phyloP scores from a whole-genome alignment of 2,113 vertebrate species.

The Emydocephalus ijimae region DNA sequence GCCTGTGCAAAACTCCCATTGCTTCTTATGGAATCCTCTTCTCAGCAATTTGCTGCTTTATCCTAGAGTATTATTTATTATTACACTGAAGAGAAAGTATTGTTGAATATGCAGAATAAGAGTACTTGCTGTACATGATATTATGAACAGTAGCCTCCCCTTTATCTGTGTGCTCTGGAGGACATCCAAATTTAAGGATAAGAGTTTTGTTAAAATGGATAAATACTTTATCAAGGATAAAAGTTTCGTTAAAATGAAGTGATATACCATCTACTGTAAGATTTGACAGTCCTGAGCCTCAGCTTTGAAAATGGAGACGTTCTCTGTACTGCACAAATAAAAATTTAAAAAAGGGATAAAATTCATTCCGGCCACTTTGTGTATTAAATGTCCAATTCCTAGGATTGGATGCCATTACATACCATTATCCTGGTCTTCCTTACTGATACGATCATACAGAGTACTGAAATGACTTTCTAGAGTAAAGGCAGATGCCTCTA shows the following conservation, averaged over 20 bases:
- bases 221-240: background rate
- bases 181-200: conserved; percentile 20
- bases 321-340: background rate
- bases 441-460: background rate
- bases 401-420: background rate
- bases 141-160: background rate
- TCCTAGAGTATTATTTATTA: background rate
- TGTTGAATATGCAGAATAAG: conserved; percentile 34
- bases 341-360: conserved; percentile 36
- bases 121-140: background rate
- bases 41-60: conserved; percentile 1
- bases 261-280: background rate
- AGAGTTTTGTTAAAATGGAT: conserved; percentile 15
- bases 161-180: background rate
- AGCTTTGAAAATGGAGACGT: background rate
- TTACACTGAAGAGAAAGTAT: conserved; percentile 11
- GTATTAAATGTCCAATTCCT: fast-evolving
- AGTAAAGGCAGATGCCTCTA: background rate
- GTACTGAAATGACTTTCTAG: background rate
- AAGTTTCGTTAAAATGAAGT: background rate
- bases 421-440: fast-evolving
- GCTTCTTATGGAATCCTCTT: background rate
- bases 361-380: background rate
- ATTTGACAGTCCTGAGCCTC: background rate
- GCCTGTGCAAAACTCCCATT: conserved; percentile 1